Evolutionary conservation across 2,113 vertebrate genomes (phyloP).

Genomic region (Podocnemis expansa): DNA sequence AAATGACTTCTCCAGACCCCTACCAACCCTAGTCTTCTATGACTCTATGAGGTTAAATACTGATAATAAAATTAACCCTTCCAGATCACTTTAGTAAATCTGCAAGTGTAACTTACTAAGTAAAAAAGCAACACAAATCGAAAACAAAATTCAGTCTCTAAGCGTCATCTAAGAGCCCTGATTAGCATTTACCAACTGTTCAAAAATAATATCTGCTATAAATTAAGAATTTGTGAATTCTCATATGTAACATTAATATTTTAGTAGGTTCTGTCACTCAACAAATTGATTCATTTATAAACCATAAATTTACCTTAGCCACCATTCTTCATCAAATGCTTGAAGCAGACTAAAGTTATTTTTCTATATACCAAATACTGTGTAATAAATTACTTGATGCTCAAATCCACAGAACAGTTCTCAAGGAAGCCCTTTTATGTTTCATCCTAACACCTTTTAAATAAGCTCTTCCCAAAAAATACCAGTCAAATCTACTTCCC

Average conservation of each 20-base stretch:
- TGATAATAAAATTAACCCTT: background rate
- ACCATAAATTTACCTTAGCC: background rate
- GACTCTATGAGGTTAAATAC: background rate
- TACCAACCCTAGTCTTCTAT: too few relatives aligned
- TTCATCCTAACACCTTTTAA: background rate
- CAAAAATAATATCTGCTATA: background rate
- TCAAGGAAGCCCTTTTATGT: background rate
- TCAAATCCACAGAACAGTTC: background rate
- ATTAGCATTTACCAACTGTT: rapidly evolving
- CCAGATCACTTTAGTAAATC: background rate
- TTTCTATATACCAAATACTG: background rate
- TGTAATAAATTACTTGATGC: background rate
- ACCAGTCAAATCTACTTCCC: rapidly evolving
- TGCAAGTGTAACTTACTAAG: conserved; percentile 36
- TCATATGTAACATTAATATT: background rate
- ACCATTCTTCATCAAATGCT: background rate
- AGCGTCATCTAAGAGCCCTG: background rate
- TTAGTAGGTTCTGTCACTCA: background rate
- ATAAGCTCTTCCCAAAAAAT: background rate
- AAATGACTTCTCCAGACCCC: too few relatives aligned
- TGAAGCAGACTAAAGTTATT: background rate
- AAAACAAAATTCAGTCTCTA: conserved; percentile 5
- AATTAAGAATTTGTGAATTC: rapidly evolving
- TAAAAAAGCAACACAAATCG: background rate
- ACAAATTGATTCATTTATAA: background rate